Percentiles rank a stretch among this genome's conserved stretches.
Evolutionary conservation across 2,797 vertebrate species (phyloP).

Genomic region (Falco cherrug): DNA sequence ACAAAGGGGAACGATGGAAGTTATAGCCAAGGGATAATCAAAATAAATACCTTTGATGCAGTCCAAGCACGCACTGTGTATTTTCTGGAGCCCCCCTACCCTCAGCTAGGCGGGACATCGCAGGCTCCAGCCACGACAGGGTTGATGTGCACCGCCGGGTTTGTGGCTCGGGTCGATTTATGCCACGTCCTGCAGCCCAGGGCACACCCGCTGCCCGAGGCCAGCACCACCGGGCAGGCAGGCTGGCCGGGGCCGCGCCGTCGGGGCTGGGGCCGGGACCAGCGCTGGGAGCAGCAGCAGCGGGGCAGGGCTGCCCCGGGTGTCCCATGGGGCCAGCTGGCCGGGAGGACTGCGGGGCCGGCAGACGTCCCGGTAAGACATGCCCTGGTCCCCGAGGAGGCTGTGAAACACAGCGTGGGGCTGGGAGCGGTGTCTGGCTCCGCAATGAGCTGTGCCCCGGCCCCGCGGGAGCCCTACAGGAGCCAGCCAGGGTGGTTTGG

Average conservation of each 20-base stretch:
- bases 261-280: background rate
- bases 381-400: background rate
- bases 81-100: slow-evolving; percentile 7
- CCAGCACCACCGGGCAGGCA: slow-evolving; percentile 8
- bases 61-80: slow-evolving; percentile 30
- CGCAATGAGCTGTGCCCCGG: rapidly evolving
- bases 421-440: background rate
- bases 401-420: background rate
- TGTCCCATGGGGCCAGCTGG: background rate
- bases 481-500: background rate
- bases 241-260: background rate
- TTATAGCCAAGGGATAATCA: slow-evolving; percentile 66
- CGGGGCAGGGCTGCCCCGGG: background rate
- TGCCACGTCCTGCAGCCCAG: background rate
- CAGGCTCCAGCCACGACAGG: slow-evolving; percentile 4
- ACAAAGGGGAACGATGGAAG: slow-evolving; percentile 68
- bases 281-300: background rate
- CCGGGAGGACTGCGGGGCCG: background rate
- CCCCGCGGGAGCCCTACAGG: rapidly evolving
- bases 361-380: rapidly evolving
- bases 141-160: background rate
- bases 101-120: background rate
- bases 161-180: background rate
- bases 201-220: no score
- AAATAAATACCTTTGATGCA: slow-evolving; percentile 69